Conservation (phyloP, 2,113 vertebrate species). For the Semnopithecus entellus region DNA sequence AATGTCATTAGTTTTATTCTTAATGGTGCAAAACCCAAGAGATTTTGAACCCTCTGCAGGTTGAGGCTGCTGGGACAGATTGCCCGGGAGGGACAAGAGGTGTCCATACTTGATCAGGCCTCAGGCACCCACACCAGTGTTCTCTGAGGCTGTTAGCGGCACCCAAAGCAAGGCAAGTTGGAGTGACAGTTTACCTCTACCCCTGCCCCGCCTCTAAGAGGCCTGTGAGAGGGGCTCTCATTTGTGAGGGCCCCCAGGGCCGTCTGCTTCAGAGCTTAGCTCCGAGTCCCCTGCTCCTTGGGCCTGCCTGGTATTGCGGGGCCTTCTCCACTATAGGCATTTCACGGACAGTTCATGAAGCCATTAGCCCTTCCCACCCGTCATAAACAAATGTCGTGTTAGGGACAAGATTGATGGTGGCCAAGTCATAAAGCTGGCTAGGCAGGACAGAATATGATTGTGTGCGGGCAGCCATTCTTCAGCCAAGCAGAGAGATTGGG, state of each 20-base stretch:
- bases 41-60: not conserved
- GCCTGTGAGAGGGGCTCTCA: not conserved
- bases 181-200: not conserved
- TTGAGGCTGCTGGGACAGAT: not conserved
- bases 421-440: slow-evolving; percentile 85
- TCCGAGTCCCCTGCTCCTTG: not conserved
- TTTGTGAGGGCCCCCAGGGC: rapidly evolving
- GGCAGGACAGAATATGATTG: slow-evolving; percentile 94
- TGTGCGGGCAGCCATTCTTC: slow-evolving; percentile 93
- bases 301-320: not conserved
- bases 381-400: slow-evolving; percentile 97
- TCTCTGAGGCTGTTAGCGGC: not conserved
- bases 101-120: not conserved
- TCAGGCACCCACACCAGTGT: rapidly evolving
- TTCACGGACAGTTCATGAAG: slow-evolving; percentile 84
- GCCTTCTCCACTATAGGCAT: slow-evolving; percentile 51
- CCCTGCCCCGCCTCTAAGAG: not conserved
- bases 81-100: not conserved
- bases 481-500: slow-evolving; percentile 88
- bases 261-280: not conserved
- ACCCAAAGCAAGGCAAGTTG: not conserved
- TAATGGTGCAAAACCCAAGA: not conserved
- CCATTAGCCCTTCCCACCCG: slow-evolving; percentile 88
- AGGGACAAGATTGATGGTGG: slow-evolving; percentile 93
- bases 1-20: not conserved